Conservation (phyloP, 2,888 invertebrate species). For the Lasioglossum morio region DNA sequence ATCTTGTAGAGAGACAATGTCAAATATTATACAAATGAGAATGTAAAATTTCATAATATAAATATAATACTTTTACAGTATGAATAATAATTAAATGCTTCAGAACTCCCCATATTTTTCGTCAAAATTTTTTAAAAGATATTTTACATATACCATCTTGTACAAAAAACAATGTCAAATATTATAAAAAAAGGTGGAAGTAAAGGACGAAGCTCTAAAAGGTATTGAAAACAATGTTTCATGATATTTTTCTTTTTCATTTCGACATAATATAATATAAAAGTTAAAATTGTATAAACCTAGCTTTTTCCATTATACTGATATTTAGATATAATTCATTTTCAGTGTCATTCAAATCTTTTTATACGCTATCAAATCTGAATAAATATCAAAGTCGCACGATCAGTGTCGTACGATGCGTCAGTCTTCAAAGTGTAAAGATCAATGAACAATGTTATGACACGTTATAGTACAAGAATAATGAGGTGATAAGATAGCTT, state of each 20-base stretch:
- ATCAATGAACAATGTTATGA: conserved; percentile 24
- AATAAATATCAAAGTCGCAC: background rate
- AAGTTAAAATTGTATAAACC: background rate
- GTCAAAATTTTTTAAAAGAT: too few species aligned
- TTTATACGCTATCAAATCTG: background rate
- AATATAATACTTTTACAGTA: too few species aligned
- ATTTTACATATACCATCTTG: too few species aligned
- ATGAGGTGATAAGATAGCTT: conserved; percentile 6
- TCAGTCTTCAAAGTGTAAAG: conserved; percentile 21
- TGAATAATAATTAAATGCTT: too few species aligned
- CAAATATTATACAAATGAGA: too few species aligned
- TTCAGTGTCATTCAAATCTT: background rate
- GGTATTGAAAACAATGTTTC: background rate
- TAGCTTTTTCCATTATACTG: background rate
- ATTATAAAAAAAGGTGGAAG: too few species aligned
- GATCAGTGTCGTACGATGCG: background rate
- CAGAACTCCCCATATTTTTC: too few species aligned
- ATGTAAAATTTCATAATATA: too few species aligned
- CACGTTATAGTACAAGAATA: background rate
- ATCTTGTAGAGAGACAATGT: too few species aligned
- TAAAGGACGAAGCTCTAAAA: too few species aligned
- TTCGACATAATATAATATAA: background rate
- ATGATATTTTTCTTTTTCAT: background rate
- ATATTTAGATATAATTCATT: background rate
- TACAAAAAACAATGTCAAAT: too few species aligned